Evolutionary conservation across 2,797 vertebrate species (phyloP).

Genomic region (Mormyrus hasselquistii): DNA sequence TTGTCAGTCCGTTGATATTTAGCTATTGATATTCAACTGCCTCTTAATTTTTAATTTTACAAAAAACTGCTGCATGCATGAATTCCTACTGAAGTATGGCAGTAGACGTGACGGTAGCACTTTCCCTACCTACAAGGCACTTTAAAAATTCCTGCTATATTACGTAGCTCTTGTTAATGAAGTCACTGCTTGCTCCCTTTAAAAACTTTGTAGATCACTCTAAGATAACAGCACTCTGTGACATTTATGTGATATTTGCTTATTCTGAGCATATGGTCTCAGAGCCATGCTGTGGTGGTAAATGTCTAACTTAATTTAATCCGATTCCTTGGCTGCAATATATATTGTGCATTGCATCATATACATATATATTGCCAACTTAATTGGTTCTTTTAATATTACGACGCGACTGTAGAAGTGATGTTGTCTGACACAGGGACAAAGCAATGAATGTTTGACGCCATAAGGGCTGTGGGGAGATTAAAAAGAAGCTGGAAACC

Average conservation of each 20-base stretch:
- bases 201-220: not conserved
- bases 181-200: not conserved
- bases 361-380: not conserved
- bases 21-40: not conserved
- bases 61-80: not conserved
- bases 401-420: not conserved
- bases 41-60: not conserved
- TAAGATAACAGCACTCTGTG: not conserved
- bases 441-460: not conserved
- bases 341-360: not conserved
- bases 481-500: not conserved
- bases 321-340: not conserved
- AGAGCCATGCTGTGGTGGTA: not conserved
- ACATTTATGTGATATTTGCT: conserved; percentile 5
- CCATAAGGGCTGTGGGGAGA: not conserved
- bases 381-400: conserved; percentile 1
- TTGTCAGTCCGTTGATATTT: not conserved
- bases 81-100: not conserved
- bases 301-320: conserved; percentile 12
- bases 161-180: not conserved
- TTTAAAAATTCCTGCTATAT: not conserved
- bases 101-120: not conserved
- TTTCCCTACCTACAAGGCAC: not conserved
- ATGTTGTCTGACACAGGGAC: not conserved
- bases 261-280: not conserved